A percentile compares a stretch with the other conserved stretches of the same genome.
These are phyloP conservation scores for Galagoides demidoff DNA, from an alignment of 2,797 vertebrate genomes.

Conservation along the genomic window DNA sequence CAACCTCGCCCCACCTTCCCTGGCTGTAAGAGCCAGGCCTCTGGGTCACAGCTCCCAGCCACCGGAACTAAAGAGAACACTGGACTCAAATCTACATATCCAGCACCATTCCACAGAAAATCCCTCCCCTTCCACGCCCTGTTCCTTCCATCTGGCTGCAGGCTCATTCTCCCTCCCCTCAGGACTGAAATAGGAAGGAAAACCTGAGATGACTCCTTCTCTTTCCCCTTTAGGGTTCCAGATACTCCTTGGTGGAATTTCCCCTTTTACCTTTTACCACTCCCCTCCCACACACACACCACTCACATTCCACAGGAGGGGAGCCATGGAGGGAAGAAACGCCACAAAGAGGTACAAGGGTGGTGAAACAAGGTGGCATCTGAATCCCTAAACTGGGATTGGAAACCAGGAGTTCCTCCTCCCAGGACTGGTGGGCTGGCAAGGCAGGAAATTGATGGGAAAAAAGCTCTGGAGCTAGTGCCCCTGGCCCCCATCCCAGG, in stretches of 20 bases:
- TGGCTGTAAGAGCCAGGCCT: neutral
- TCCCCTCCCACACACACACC: neutral
- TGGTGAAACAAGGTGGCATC: neutral
- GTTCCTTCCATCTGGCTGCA: constrained; percentile 45
- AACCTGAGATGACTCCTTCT: constrained; percentile 22
- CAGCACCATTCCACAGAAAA: neutral
- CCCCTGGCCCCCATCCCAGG: constrained; percentile 58
- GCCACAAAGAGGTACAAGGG: neutral
- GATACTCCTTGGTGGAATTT: neutral
- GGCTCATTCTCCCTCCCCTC: neutral
- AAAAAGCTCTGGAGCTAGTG: constrained; percentile 5
- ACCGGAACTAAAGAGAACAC: neutral
- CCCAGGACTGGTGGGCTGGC: constrained; percentile 47
- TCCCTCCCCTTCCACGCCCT: constrained; percentile 15
- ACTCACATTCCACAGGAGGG: neutral
- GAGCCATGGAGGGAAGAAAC: neutral
- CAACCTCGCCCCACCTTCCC: neutral
- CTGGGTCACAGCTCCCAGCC: neutral
- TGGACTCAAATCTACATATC: neutral
- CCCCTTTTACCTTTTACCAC: neutral
- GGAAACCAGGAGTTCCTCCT: constrained; percentile 54
- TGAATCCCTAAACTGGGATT: neutral
- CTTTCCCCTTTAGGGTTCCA: constrained; percentile 38
- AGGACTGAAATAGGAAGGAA: constrained; percentile 19
- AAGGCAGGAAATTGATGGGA: constrained; percentile 7